Evolutionary conservation across 2,888 invertebrate species (phyloP).

Genomic region (Zygothrica quintamaculata): DNA sequence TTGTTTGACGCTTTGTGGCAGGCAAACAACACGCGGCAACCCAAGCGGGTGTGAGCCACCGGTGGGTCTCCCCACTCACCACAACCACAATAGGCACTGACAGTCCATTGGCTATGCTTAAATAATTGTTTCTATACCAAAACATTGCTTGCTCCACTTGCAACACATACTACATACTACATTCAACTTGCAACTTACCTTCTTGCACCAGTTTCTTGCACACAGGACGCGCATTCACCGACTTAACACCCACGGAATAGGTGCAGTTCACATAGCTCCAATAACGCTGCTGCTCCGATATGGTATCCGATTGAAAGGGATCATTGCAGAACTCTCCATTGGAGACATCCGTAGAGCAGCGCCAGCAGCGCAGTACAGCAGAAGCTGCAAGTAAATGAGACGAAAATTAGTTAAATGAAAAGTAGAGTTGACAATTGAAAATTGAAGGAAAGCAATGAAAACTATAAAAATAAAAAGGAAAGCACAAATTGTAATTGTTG

Average conservation of each 20-base stretch:
- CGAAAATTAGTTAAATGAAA: too few relatives aligned
- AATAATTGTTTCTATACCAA: conserved; percentile 40
- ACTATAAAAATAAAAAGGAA: too few relatives aligned
- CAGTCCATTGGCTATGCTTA: conserved; percentile 42
- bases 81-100: conserved; percentile 39
- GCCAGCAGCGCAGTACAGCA: conserved; percentile 89
- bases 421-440: too few relatives aligned
- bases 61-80: conserved; percentile 50
- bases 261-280: conserved; percentile 85
- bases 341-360: conserved; percentile 89
- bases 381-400: conserved; percentile 86
- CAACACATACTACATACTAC: too few relatives aligned
- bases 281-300: conserved; percentile 84
- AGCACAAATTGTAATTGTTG: too few relatives aligned
- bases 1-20: conserved; percentile 75
- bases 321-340: conserved; percentile 89
- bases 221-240: conserved; percentile 86
- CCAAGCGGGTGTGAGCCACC: conserved; percentile 50
- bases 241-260: conserved; percentile 84
- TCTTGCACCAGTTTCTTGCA: conserved; percentile 91
- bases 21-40: conserved; percentile 65
- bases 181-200: conserved; percentile 86
- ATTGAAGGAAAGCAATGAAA: too few relatives aligned
- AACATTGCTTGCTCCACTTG: conserved; percentile 7
- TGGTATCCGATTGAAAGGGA: conserved; percentile 87